Percentiles rank a stretch among this genome's conserved stretches.
phyloP scores from a whole-genome alignment of 2,888 invertebrate species.

The Dinocampus coccinellae region DNA sequence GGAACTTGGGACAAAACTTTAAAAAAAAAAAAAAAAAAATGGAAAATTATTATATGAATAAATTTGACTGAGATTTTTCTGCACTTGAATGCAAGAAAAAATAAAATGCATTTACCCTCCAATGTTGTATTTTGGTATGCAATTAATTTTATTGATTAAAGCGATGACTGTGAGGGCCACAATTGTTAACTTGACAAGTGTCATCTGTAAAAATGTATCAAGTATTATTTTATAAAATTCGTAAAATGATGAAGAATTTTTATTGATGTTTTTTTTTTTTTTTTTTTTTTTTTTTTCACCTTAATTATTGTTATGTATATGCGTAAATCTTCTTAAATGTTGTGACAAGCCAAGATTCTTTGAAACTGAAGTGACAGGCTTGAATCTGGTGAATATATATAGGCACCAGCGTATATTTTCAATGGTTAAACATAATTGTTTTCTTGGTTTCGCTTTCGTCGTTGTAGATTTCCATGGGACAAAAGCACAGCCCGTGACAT shows the following conservation, averaged over 20 bases:
- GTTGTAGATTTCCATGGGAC: constrained; percentile 59
- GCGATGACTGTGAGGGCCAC: constrained; percentile 38
- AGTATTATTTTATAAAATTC: not conserved
- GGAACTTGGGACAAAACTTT: constrained; percentile 70
- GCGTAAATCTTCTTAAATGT: not conserved
- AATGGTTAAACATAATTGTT: constrained; percentile 61
- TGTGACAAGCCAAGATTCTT: not conserved
- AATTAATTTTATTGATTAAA: constrained; percentile 46
- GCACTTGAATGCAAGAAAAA: not conserved
- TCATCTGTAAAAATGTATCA: constrained; percentile 40
- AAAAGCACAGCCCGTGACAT: constrained; percentile 47
- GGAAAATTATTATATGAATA: not conserved
- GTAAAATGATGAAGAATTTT: not conserved
- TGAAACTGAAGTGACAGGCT: constrained; percentile 20
- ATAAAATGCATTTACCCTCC: constrained; percentile 55
- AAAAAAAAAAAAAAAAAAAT: too few species aligned
- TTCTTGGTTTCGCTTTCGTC: constrained; percentile 68
- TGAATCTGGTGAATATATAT: constrained; percentile 56
- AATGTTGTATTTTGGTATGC: constrained; percentile 61
- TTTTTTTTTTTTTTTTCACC: not conserved
- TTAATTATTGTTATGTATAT: not conserved
- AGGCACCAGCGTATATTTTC: constrained; percentile 53
- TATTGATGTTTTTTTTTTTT: not conserved
- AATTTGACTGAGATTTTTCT: not conserved
- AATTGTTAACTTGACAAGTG: constrained; percentile 36